Base-by-base conservation (phyloP, 2,797 vertebrate genomes). In the Crenuchus spilurus region DNA sequence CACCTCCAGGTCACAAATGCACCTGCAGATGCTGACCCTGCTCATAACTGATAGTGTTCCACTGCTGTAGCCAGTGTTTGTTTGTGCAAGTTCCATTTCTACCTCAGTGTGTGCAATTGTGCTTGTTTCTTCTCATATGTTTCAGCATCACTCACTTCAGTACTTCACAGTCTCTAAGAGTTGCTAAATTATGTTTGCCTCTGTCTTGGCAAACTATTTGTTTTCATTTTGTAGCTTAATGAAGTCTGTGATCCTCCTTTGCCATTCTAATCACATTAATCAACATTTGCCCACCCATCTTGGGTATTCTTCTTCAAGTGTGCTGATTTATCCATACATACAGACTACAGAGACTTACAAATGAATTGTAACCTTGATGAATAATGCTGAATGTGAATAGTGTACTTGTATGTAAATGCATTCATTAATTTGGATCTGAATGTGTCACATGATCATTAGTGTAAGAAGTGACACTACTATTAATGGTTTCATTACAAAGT, bases 161-260 rank as follows among this genome's bases (percentile, higher is more conserved):
- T 66, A 18, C 24, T 30, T 51, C n/a, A 62, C 37, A 39, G 22
- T 9, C 46, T 46, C 13, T 55, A 14, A 62, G 37, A 22, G 14
- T 1, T 10, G 33, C 37, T 1, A 52, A 68, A 55, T 42, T 33
- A 68, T 69, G 35, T 55, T 68, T 65, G 16, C 65, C 39, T 26
- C 39, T 54, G 11, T 46, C 58, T 49, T 68, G 28, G 30, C 51
- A 68, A 75, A 24, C 14, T 18, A 57, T 67, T 71, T 75, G 69
- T 62, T 55, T 71, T 48, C 37, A 57, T 77, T 65, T 62, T 44
- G 51, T 16, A 35, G 31, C 44, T 60, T 77, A 62, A 68, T 44
- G 52, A 24, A 61, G 39, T 31, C 57, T 61, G 41, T 20, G 42
- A 68, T 49, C 51, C 37, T 57, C 37, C 14, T 24, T 71, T 51